phyloP scores from a whole-genome alignment of 2,888 invertebrate species.

The Suillia variegata region DNA sequence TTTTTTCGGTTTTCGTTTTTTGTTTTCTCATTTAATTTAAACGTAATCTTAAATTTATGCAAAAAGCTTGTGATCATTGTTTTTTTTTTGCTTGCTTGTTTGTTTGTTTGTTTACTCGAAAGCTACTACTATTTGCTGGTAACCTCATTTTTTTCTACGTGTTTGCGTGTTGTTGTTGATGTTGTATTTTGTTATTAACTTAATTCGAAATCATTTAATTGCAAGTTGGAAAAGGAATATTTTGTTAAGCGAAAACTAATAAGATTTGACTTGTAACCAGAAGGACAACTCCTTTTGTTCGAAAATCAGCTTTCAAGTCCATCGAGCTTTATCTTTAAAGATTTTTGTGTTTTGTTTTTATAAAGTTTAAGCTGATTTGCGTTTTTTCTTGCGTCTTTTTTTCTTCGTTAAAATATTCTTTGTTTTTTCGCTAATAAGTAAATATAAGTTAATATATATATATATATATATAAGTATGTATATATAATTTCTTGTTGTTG shows the following conservation, averaged over 20 bases:
- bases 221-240: constrained; percentile 34
- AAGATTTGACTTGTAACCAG: constrained; percentile 33
- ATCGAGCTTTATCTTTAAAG: constrained; percentile 23
- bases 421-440: constrained; percentile 34
- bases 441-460: constrained; percentile 21
- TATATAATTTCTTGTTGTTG: constrained; percentile 10
- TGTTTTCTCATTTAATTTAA: not conserved
- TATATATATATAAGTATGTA: constrained; percentile 17
- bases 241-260: constrained; percentile 43
- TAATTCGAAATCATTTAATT: not conserved
- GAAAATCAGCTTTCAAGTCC: constrained; percentile 36
- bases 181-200: not conserved
- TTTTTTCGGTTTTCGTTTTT: constrained; percentile 18
- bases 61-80: constrained; percentile 29
- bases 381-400: constrained; percentile 24
- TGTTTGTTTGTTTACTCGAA: constrained; percentile 3
- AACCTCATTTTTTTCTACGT: constrained; percentile 28
- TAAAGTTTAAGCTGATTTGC: constrained; percentile 37
- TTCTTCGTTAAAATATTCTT: constrained; percentile 31
- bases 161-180: constrained; percentile 1
- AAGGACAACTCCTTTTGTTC: constrained; percentile 40
- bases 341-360: constrained; percentile 34
- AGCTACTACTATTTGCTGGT: constrained; percentile 25
- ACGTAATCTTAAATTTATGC: constrained; percentile 26
- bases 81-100: too few species aligned